phyloP scores from a whole-genome alignment of 2,113 vertebrate genomes.

The Callipepla squamata region DNA sequence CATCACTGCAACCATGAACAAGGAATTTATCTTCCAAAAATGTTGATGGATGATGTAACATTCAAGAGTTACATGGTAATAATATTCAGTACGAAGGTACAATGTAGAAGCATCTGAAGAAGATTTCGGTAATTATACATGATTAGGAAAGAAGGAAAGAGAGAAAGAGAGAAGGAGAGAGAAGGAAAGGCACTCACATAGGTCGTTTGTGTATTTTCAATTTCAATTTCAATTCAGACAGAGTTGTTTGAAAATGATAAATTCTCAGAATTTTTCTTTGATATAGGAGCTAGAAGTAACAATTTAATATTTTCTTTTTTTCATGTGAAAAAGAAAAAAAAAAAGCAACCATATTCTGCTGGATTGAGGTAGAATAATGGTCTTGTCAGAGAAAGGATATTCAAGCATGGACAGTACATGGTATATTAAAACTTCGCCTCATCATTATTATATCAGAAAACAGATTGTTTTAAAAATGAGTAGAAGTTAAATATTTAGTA shows the following conservation, averaged over 20 bases:
- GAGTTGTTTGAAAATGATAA: background rate
- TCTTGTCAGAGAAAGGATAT: conserved; percentile 26
- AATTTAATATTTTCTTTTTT: background rate
- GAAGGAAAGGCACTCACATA: background rate
- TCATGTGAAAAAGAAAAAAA: background rate
- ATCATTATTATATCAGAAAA: conserved; percentile 40
- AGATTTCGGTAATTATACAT: background rate
- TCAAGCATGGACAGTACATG: conserved; percentile 3
- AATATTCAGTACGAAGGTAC: background rate
- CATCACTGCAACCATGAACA: background rate
- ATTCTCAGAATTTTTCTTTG: background rate
- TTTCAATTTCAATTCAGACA: conserved; percentile 27
- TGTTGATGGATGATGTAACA: background rate
- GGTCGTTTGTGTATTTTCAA: conserved; percentile 11
- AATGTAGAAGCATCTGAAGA: background rate
- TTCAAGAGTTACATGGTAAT: background rate
- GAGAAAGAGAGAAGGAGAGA: no score
- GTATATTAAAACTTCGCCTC: conserved; percentile 12
- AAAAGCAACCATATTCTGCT: background rate
- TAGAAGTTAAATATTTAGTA: conserved; percentile 38
- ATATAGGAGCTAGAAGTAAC: background rate
- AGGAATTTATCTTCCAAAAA: background rate
- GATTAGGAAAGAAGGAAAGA: background rate
- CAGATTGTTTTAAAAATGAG: conserved; percentile 45
- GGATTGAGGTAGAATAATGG: conserved; percentile 28